Base-by-base conservation (phyloP, 1,140 invertebrate genomes). In the Oedothorax gibbosus region DNA sequence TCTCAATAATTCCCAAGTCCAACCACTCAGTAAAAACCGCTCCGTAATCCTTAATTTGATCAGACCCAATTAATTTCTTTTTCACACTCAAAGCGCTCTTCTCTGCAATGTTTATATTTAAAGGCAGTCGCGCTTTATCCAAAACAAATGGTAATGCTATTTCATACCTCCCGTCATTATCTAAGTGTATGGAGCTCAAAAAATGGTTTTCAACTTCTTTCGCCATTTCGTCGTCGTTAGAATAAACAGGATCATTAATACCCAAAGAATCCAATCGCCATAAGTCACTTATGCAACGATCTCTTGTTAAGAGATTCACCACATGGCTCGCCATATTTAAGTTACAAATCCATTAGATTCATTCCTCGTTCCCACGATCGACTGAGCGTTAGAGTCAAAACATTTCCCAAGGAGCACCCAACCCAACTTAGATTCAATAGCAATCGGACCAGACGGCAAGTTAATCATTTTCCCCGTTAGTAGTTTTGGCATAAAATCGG, bases 401-500 rank as follows among this genome's bases (percentile, higher is more conserved):
- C 53, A 73, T 65, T 83, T 83, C 11, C 80, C 80, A 9, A 73
- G 18, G n/a, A 73, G 9, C 2, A 50, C 65, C 69, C 80, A 83
- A 5, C 50, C 69, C 10, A 83, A 53, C 7, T 14, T 0, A 11
- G 80, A 73, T 12, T 64, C 0, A 2, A 83, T 14, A 12, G 80
- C 56, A 3, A 18, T 66, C 0, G 66, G 4, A 9, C 21, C 21
- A 56, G 15, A 83, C 53, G 56, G 69, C 57, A 69, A 54, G 49
- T 54, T 18, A 20, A 83, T 49, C 18, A 65, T 73, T 83, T 65
- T 35, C 14, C 60, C 71, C 14, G 56, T 83, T 21, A 73, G 65
- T n/a, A 65, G n/a, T 65, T 73, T 83, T 64, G 49, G n/a, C n/a
- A 60, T 60, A 18, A 73, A 18, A 83, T 73, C 80, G 8, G 56